phyloP scores from a whole-genome alignment of 1,140 invertebrate species.

The Diorhabda elongata region DNA sequence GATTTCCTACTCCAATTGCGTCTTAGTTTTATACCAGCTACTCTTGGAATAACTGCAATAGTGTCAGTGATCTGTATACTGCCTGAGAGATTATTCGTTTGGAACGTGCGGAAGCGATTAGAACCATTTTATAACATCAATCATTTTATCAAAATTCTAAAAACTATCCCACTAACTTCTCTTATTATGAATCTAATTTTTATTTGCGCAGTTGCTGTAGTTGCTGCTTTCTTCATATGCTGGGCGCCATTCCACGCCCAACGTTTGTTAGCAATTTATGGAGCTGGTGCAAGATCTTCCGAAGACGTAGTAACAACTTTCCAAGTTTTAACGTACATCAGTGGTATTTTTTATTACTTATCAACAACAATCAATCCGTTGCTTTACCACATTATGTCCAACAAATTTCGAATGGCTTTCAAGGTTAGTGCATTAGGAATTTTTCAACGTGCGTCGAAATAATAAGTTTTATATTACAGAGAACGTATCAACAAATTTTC shows the following conservation, averaged over 20 bases:
- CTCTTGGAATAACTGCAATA: too few relatives aligned
- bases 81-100: too few relatives aligned
- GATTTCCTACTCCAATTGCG: too few relatives aligned
- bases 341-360: constrained; percentile 67
- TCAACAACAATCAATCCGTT: constrained; percentile 78
- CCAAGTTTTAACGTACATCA: constrained; percentile 62
- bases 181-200: constrained; percentile 22
- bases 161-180: too few relatives aligned
- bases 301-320: constrained; percentile 48
- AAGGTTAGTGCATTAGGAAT: constrained; percentile 56
- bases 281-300: constrained; percentile 22
- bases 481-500: neutral
- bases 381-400: constrained; percentile 83
- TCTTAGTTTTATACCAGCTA: too few relatives aligned
- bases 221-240: constrained; percentile 89
- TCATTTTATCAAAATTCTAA: too few relatives aligned
- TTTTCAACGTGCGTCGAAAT: neutral
- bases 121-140: too few relatives aligned
- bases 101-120: too few relatives aligned
- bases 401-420: constrained; percentile 80
- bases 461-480: neutral
- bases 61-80: too few relatives aligned
- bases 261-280: constrained; percentile 63
- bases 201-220: constrained; percentile 76
- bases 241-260: constrained; percentile 94